Evolutionary conservation across 2,113 vertebrate genomes (phyloP).

Genomic region (Arothron firmamentum): DNA sequence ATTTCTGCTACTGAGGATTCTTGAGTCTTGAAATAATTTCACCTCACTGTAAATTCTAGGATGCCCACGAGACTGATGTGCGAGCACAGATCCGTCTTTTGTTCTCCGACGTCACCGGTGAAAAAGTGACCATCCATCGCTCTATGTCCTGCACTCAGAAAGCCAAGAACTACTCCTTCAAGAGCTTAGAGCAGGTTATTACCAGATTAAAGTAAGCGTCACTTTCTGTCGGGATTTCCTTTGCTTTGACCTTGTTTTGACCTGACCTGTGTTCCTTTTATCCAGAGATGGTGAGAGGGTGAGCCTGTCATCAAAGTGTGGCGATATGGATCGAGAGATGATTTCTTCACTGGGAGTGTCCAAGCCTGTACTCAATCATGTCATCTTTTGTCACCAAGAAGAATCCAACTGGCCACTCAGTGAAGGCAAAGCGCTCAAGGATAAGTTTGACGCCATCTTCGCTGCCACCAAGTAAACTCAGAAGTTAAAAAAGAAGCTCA

Average conservation of each 20-base stretch:
- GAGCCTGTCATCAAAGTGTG: slow-evolving; percentile 94
- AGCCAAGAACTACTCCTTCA: slow-evolving; percentile 87
- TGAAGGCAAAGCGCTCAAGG: slow-evolving; percentile 93
- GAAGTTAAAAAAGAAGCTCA: background rate
- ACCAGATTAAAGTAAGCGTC: slow-evolving; percentile 83
- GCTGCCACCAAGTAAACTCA: slow-evolving; percentile 89
- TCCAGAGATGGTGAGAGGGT: slow-evolving; percentile 83
- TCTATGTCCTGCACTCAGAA: slow-evolving; percentile 95
- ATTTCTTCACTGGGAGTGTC: slow-evolving; percentile 92
- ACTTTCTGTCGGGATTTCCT: background rate
- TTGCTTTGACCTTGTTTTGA: too few relatives aligned
- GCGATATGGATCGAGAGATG: slow-evolving; percentile 93
- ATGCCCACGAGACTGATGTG: slow-evolving; percentile 94
- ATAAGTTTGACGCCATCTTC: slow-evolving; percentile 98
- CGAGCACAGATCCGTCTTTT: slow-evolving; percentile 91
- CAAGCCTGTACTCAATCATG: slow-evolving; percentile 90
- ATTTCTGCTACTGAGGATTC: too few relatives aligned
- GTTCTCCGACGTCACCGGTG: slow-evolving; percentile 87
- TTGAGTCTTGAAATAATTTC: background rate
- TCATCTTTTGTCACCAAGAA: slow-evolving; percentile 99
- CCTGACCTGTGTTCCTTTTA: background rate
- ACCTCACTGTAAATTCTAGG: slow-evolving; percentile 64
- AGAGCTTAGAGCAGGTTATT: slow-evolving; percentile 93
- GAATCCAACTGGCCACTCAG: slow-evolving; percentile 97
- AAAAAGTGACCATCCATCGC: slow-evolving; percentile 83